A percentile compares a stretch with the other conserved stretches of the same genome.
Conservation (phyloP, 1,140 invertebrate genomes). For the Brachionus koreanus region DNA sequence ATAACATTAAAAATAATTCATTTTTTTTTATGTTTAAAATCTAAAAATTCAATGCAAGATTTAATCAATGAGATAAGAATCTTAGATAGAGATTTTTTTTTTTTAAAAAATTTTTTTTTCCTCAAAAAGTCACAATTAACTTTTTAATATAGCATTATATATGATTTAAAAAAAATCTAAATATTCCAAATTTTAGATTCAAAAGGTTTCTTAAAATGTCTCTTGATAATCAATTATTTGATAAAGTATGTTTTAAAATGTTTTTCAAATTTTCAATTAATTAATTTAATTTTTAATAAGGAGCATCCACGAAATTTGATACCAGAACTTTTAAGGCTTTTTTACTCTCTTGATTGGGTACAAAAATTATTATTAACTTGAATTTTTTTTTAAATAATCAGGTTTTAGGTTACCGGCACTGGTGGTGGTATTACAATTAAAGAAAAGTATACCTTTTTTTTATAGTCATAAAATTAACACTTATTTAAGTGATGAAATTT, state of each 20-base stretch:
- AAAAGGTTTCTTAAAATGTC: too few species aligned
- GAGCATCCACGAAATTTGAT: slow-evolving; percentile 33
- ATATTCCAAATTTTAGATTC: too few species aligned
- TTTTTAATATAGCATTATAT: too few species aligned
- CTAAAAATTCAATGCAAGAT: too few species aligned
- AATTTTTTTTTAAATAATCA: not conserved
- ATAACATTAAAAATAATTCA: too few species aligned
- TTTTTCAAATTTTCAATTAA: not conserved
- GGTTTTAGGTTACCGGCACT: not conserved
- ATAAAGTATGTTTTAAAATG: not conserved
- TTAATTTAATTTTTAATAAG: not conserved
- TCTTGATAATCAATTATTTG: not conserved
- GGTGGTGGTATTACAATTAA: slow-evolving; percentile 39
- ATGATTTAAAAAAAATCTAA: too few species aligned
- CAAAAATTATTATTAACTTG: not conserved
- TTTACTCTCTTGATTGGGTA: slow-evolving; percentile 40
- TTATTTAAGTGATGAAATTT: slow-evolving; percentile 75
- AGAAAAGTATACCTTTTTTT: not conserved
- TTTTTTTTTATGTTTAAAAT: too few species aligned
- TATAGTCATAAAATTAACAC: slow-evolving; percentile 44
- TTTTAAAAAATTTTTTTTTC: too few species aligned
- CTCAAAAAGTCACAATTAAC: too few species aligned
- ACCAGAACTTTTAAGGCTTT: slow-evolving; percentile 2
- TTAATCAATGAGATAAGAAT: too few species aligned
- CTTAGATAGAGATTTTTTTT: too few species aligned